These are phyloP conservation scores for Macroglossus sobrinus DNA, from an alignment of 2,113 vertebrate genomes.

Conservation along the genomic window DNA sequence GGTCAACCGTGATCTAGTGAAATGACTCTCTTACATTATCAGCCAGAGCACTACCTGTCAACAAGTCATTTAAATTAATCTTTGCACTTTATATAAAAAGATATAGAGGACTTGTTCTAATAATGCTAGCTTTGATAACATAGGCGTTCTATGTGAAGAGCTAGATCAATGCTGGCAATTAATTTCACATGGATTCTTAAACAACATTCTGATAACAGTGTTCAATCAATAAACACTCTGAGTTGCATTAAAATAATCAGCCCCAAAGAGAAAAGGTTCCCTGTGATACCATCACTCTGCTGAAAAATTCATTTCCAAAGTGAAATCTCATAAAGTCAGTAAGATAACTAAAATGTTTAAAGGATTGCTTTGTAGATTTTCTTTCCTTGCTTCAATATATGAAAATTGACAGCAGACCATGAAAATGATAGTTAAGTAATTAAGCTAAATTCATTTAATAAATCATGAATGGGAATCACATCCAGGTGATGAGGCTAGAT, in stretches of 20 bases:
- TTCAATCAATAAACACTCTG: neutral
- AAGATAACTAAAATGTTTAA: neutral
- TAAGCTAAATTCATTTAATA: slow-evolving; percentile 27
- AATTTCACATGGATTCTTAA: slow-evolving; percentile 32
- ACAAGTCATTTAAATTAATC: neutral
- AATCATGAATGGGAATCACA: neutral
- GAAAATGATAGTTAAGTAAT: slow-evolving; percentile 22
- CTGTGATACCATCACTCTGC: neutral
- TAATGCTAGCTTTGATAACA: slow-evolving; percentile 16
- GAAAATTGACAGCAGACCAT: slow-evolving; percentile 5
- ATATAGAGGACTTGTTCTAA: neutral
- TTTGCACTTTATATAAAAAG: neutral
- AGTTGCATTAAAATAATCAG: slow-evolving; percentile 28
- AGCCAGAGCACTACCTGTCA: neutral
- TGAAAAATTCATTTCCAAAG: slow-evolving; percentile 34
- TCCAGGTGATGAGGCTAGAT: neutral
- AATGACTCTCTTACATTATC: neutral
- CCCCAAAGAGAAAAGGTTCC: neutral
- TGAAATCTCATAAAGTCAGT: neutral
- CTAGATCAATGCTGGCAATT: neutral
- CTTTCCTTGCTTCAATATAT: neutral
- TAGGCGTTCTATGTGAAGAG: neutral
- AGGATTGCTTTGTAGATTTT: neutral
- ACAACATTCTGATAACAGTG: neutral
- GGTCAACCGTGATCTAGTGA: neutral